These are phyloP conservation scores for Acipenser ruthenus DNA, from an alignment of 2,797 vertebrate species.

Conservation along the genomic window DNA sequence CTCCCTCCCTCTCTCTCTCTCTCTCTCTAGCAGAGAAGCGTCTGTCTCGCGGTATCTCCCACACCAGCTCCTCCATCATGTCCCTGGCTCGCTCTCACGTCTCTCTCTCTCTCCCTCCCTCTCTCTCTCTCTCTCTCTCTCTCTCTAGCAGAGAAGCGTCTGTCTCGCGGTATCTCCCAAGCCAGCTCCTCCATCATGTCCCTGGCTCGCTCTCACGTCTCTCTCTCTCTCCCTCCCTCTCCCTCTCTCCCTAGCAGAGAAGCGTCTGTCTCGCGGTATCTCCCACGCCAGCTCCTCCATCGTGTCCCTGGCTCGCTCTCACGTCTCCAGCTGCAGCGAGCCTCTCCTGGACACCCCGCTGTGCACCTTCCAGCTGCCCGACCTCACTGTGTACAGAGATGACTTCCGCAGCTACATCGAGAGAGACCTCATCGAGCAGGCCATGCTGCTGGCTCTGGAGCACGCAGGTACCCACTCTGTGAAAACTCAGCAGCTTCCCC, in stretches of 20 bases:
- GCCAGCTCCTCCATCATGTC: slow-evolving; percentile 92
- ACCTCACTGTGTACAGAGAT: slow-evolving; percentile 84
- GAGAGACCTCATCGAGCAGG: slow-evolving; percentile 91
- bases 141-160: no score
- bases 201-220: slow-evolving; percentile 85
- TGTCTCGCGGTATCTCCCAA: no score
- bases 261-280: no score
- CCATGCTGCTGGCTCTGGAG: slow-evolving; percentile 92
- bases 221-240: no score
- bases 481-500: slow-evolving; percentile 22
- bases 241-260: no score
- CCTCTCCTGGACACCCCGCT: slow-evolving; percentile 86
- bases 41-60: no score
- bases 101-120: no score
- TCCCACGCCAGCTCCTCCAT: slow-evolving; percentile 90
- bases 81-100: slow-evolving; percentile 90
- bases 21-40: no score
- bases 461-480: slow-evolving; percentile 72
- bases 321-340: slow-evolving; percentile 65
- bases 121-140: no score
- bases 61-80: slow-evolving; percentile 88
- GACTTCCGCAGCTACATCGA: slow-evolving; percentile 93
- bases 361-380: slow-evolving; percentile 95
- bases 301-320: slow-evolving; percentile 87
- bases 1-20: no score